Evolutionary conservation across 2,888 invertebrate species (phyloP).

Genomic region (Sarcophaga carnaria): DNA sequence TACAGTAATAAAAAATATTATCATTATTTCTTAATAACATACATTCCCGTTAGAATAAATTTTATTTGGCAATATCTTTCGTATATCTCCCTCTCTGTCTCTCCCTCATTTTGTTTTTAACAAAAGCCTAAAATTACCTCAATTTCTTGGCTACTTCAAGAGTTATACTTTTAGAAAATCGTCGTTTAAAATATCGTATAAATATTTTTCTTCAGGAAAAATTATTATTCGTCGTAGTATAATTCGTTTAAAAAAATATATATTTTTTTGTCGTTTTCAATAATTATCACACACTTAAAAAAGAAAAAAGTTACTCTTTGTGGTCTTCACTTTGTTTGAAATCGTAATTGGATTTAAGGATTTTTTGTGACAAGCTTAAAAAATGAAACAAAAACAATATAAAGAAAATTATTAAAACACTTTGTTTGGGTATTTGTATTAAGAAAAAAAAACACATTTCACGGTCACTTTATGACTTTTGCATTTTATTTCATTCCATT

Average conservation of each 20-base stretch:
- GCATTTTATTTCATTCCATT: constrained; percentile 2
- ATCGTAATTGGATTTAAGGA: constrained; percentile 51
- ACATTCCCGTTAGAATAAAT: constrained; percentile 58
- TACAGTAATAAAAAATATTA: constrained; percentile 13
- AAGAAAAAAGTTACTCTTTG: constrained; percentile 23
- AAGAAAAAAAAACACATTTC: constrained; percentile 49
- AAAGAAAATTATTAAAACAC: constrained; percentile 37
- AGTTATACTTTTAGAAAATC: constrained; percentile 28
- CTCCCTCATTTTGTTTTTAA: neutral
- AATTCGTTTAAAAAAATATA: constrained; percentile 40
- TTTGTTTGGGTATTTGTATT: constrained; percentile 13
- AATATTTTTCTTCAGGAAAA: neutral
- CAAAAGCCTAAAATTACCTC: neutral
- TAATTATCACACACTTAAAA: constrained; percentile 25
- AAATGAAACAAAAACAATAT: constrained; percentile 15
- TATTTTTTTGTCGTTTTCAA: constrained; percentile 28
- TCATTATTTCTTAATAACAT: constrained; percentile 35
- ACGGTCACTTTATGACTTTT: constrained; percentile 53
- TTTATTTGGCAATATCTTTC: constrained; percentile 21
- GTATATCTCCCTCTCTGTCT: neutral
- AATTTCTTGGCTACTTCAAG: neutral
- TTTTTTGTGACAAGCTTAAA: constrained; percentile 64
- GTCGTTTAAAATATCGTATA: constrained; percentile 50
- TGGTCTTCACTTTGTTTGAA: constrained; percentile 25
- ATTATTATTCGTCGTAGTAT: constrained; percentile 30